phyloP scores from a whole-genome alignment of 2,113 vertebrate species.

The Bubo scandiacus region DNA sequence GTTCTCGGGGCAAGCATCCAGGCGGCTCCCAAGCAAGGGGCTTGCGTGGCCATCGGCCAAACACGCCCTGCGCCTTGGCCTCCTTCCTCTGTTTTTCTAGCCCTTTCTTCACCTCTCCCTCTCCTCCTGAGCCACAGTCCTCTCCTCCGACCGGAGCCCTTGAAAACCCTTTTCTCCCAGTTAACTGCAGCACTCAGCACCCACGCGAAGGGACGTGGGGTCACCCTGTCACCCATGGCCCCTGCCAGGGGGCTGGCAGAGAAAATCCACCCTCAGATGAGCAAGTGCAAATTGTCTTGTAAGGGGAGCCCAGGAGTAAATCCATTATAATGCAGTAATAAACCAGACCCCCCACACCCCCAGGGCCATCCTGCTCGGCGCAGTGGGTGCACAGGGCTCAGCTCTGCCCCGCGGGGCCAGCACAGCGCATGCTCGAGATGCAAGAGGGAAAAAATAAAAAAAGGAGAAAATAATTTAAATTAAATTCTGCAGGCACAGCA shows the following conservation, averaged over 20 bases:
- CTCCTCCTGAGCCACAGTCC: not conserved
- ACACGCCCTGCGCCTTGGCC: not conserved
- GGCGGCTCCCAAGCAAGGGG: not conserved
- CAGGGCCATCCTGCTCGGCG: accelerated
- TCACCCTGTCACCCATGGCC: not conserved
- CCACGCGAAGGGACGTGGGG: not conserved
- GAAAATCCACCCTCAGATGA: not conserved
- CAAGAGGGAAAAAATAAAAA: not conserved
- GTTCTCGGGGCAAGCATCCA: not conserved
- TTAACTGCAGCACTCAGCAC: not conserved
- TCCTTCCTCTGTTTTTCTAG: slow-evolving; percentile 28
- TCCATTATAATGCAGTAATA: not conserved
- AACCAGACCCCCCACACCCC: accelerated
- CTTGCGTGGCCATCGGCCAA: not conserved
- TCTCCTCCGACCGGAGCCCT: not conserved
- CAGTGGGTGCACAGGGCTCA: not conserved
- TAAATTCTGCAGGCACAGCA: not conserved
- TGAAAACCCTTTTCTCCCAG: not conserved
- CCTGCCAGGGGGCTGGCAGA: not conserved
- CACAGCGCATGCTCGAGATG: accelerated
- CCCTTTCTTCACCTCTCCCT: slow-evolving; percentile 50
- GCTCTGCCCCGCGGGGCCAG: accelerated
- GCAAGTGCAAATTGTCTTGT: not conserved
- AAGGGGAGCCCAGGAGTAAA: not conserved
- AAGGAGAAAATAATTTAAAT: not conserved